A percentile compares a stretch with the other conserved stretches of the same genome.
Evolutionary conservation across 2,888 invertebrate species (phyloP).

Genomic region (Nomada hirtipes): DNA sequence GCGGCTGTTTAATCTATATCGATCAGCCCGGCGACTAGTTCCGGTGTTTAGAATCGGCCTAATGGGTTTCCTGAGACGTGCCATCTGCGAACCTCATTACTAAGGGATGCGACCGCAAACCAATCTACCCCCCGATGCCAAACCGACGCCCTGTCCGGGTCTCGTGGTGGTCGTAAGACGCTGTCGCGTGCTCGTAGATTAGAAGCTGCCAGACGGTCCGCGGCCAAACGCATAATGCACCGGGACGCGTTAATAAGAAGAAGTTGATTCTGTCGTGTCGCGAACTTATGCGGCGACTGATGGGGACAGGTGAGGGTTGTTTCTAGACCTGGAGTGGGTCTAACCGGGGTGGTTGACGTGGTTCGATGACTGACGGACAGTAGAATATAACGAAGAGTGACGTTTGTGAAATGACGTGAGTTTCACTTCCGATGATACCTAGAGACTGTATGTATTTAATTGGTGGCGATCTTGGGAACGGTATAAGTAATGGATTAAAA

Average conservation of each 20-base stretch:
- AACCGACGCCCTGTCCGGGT: constrained; percentile 62
- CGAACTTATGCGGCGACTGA: not conserved
- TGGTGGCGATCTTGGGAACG: not conserved
- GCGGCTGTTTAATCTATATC: constrained; percentile 56
- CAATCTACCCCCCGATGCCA: constrained; percentile 79
- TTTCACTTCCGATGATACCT: no score
- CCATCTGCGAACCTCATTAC: constrained; percentile 83
- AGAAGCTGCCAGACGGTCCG: constrained; percentile 59
- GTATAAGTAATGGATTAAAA: no score
- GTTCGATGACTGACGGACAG: not conserved
- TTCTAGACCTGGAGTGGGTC: no score
- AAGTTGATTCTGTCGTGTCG: constrained; percentile 10
- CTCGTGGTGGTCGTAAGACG: constrained; percentile 78
- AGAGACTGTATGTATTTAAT: not conserved
- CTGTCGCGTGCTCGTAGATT: constrained; percentile 64
- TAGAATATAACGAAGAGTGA: not conserved
- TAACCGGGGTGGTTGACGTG: not conserved
- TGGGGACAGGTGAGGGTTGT: constrained; percentile 11
- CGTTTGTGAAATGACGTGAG: not conserved
- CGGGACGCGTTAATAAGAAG: constrained; percentile 41
- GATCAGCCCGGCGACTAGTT: constrained; percentile 56
- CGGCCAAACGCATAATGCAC: constrained; percentile 31
- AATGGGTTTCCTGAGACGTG: constrained; percentile 83
- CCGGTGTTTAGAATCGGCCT: constrained; percentile 78
- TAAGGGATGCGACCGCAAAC: constrained; percentile 83